Percentiles rank a stretch among this genome's conserved stretches.
phyloP scores from a whole-genome alignment of 2,888 invertebrate species.

The Netelia melanura region DNA sequence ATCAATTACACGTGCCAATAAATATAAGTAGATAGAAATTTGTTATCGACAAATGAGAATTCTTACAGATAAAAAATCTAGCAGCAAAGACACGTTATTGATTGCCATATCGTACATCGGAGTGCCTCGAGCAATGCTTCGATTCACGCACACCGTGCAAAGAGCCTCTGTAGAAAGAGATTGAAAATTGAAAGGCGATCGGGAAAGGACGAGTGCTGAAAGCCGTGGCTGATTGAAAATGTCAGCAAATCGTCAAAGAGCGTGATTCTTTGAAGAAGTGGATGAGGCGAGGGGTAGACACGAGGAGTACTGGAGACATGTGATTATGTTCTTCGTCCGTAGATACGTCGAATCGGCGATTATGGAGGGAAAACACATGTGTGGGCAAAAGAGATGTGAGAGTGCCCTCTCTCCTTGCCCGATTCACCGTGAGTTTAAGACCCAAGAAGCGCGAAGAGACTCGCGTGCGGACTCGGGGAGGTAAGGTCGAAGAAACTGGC shows the following conservation, averaged over 20 bases:
- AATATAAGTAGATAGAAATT: too few relatives aligned
- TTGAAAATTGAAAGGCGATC: constrained; percentile 45
- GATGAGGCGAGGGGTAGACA: not conserved
- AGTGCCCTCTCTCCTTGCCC: constrained; percentile 27
- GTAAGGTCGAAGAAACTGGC: constrained; percentile 80
- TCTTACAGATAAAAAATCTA: too few relatives aligned
- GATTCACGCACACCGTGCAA: not conserved
- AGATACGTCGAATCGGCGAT: not conserved
- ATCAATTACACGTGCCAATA: too few relatives aligned
- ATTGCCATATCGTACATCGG: not conserved
- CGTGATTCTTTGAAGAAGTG: not conserved
- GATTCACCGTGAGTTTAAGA: not conserved
- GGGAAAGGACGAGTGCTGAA: not conserved
- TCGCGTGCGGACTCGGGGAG: constrained; percentile 17
- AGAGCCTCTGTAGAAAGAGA: not conserved
- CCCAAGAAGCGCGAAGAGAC: constrained; percentile 8
- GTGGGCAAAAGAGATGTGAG: constrained; percentile 34
- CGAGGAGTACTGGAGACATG: not conserved
- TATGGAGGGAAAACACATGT: constrained; percentile 12
- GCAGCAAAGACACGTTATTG: not conserved
- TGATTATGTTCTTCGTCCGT: not conserved
- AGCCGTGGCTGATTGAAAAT: constrained; percentile 25
- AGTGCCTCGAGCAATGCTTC: not conserved
- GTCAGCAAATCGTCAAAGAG: constrained; percentile 6
- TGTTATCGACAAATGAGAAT: too few relatives aligned